These are phyloP conservation scores for Caprella mutica DNA, from an alignment of 2,888 invertebrate genomes.

Conservation along the genomic window DNA sequence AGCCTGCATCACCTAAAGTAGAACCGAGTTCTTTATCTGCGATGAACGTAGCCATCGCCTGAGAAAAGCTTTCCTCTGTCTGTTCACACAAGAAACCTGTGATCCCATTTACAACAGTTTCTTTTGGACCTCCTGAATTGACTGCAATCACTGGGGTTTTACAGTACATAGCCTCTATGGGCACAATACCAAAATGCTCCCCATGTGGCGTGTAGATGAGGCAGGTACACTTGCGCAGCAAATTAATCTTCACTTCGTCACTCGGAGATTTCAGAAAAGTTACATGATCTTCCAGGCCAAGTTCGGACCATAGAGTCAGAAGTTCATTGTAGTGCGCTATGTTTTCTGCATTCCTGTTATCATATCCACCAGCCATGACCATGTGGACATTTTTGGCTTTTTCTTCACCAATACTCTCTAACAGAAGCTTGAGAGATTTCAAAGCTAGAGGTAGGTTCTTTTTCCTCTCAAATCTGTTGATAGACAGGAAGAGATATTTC, in stretches of 20 bases:
- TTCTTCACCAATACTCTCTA: background rate
- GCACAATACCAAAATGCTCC: slow-evolving; percentile 99
- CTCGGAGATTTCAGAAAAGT: slow-evolving; percentile 76
- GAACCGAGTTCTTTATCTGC: slow-evolving; percentile 48
- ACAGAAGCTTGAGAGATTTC: slow-evolving; percentile 52
- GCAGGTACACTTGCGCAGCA: slow-evolving; percentile 61
- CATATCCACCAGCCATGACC: slow-evolving; percentile 93
- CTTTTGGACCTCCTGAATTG: slow-evolving; percentile 88
- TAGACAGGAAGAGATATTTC: slow-evolving; percentile 74
- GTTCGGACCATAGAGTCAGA: slow-evolving; percentile 50
- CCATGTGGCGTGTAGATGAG: slow-evolving; percentile 83
- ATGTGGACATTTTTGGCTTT: slow-evolving; percentile 51
- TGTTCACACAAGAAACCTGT: slow-evolving; percentile 68
- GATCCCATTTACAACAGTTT: slow-evolving; percentile 67
- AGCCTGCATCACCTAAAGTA: slow-evolving; percentile 63
- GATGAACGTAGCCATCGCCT: slow-evolving; percentile 60
- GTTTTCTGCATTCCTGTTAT: slow-evolving; percentile 75
- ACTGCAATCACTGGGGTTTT: slow-evolving; percentile 87
- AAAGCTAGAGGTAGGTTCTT: slow-evolving; percentile 85
- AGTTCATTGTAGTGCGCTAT: slow-evolving; percentile 71
- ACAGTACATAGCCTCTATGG: slow-evolving; percentile 94
- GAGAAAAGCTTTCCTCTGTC: slow-evolving; percentile 57
- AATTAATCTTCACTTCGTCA: slow-evolving; percentile 67
- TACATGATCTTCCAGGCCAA: slow-evolving; percentile 58
- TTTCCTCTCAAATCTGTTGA: slow-evolving; percentile 94